Evolutionary conservation across 2,888 invertebrate species (phyloP), one percentile per base, ranked within the genome.

Genomic region (Panzeria rudis): DNA sequence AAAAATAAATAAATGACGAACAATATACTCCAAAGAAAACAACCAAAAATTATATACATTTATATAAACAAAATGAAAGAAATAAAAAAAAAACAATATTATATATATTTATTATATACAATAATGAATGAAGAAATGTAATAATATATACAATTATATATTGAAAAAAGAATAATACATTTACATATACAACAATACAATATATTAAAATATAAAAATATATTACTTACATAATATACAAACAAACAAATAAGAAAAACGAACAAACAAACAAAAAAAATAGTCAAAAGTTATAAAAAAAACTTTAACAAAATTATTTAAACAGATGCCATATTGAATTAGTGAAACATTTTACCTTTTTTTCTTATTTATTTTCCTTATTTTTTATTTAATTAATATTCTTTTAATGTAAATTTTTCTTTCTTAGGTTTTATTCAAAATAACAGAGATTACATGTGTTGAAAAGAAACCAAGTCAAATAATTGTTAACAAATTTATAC

Each of bases 21-120:
- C 87, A 90, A 91, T 92, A 92, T 92, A 92, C 91, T 92, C 91
- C 91, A 92, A 92, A 92, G 91, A 92, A 92, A 92, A 90, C 91
- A 92, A 92, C 91, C 91, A 92, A 92, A 91, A 89, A 91, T 83
- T 86, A 87, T 86, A 86, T 83, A 87, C 82, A 86, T 84, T 87
- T 84, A 86, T 84, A 91, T 89, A 90, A 78, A 86, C 61, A 87
- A 84, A 90, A 87, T 87, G 84, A 89, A 87, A 89, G 84, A 88
- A 79, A 83, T 84, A 87, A 89, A 83, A 77, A 29, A 77, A 54
- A 64, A 54, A 77, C 68, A 47, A 84, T 87, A 79, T 83, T 84
- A 83, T 76, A 86, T 82, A 86, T 83, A 85, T 64, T 64, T 71
- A 75, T 87, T 86, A 86, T 89, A 89, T 88, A 89, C 89, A 89